Conservation (phyloP, 2,888 invertebrate genomes). For the Antheraea assamensis region DNA sequence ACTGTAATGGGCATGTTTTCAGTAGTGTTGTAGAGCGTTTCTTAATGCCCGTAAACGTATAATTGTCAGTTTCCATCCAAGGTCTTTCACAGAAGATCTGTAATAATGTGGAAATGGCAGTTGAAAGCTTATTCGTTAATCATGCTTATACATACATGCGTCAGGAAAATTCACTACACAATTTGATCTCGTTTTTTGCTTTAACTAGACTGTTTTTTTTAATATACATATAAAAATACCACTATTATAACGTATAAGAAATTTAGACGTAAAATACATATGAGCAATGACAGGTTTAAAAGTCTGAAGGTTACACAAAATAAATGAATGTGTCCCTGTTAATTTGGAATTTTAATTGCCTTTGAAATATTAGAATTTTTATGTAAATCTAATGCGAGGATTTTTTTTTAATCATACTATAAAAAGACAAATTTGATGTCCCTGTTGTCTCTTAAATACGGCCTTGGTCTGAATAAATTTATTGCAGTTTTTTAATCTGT, state of each 20-base stretch:
- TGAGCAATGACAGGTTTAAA: too few species aligned
- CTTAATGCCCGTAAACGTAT: background rate
- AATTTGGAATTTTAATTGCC: too few species aligned
- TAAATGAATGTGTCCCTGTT: too few species aligned
- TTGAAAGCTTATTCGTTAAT: background rate
- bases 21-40: background rate
- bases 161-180: background rate
- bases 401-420: background rate
- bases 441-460: background rate
- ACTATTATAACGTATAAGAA: too few species aligned
- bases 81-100: background rate
- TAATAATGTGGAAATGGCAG: background rate
- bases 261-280: too few species aligned
- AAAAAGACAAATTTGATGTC: background rate
- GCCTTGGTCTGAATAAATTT: background rate
- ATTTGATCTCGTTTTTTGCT: background rate
- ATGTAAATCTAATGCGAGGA: background rate
- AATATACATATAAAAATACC: too few species aligned
- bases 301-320: too few species aligned
- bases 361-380: background rate
- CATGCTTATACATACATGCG: background rate
- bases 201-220: background rate
- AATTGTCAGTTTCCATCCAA: background rate
- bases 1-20: background rate
- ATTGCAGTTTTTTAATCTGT: background rate